Percentiles rank a stretch among this genome's conserved stretches.
Conservation (phyloP, 2,797 vertebrate species). For the Crypturellus tataupa region DNA sequence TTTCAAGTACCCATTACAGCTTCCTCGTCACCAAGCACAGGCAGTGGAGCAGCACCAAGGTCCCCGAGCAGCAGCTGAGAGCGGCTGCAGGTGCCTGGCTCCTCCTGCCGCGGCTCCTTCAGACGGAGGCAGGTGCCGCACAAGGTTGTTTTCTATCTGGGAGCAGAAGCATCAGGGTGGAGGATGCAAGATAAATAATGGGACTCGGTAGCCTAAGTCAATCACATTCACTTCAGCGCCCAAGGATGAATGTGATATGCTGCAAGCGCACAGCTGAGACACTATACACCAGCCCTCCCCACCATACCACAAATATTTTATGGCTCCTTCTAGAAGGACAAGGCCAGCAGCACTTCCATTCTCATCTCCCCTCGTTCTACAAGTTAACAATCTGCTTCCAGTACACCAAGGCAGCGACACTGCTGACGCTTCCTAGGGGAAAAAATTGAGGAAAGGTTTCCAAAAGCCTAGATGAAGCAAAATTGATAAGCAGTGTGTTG, state of each 20-base stretch:
- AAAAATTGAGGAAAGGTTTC: neutral
- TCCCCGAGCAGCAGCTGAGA: neutral
- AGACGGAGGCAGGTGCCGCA: slow-evolving; percentile 3
- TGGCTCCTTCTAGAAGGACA: neutral
- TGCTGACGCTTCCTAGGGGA: neutral
- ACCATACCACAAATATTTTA: slow-evolving; percentile 49
- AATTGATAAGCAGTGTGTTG: accelerated
- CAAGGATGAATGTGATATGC: slow-evolving; percentile 6
- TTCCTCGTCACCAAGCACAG: slow-evolving; percentile 32
- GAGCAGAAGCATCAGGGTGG: neutral
- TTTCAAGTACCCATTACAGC: neutral
- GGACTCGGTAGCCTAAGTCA: neutral
- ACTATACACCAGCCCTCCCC: neutral
- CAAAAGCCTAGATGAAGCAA: neutral
- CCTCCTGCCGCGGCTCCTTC: neutral
- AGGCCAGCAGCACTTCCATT: slow-evolving; percentile 13
- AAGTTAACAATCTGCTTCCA: neutral
- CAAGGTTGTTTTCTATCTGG: slow-evolving; percentile 8
- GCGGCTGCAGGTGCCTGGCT: neutral
- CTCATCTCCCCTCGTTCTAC: neutral
- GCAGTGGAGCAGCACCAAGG: neutral
- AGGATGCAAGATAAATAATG: neutral
- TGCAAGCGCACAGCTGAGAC: slow-evolving; percentile 24
- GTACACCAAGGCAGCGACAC: accelerated
- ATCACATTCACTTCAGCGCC: slow-evolving; percentile 38